Evolutionary conservation across 1,140 invertebrate genomes (phyloP).

Genomic region (Zelostemma sp.): DNA sequence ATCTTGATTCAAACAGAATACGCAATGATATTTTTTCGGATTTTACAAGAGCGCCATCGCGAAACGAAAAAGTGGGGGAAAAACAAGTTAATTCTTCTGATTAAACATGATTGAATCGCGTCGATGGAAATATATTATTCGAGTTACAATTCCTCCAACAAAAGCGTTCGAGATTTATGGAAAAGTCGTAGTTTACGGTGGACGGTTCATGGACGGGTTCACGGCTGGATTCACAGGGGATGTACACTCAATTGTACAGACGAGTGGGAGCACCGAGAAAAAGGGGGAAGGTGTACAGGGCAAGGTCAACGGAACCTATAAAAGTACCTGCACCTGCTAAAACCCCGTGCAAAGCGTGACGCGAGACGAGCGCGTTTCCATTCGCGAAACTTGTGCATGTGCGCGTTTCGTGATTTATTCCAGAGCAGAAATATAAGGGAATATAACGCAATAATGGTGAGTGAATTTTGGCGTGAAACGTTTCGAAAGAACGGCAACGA

Average conservation of each 20-base stretch:
- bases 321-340: conserved; percentile 40
- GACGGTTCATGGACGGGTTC: conserved; percentile 50
- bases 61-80: too few species aligned
- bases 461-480: too few species aligned
- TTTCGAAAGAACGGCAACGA: conserved; percentile 6
- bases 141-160: too few species aligned
- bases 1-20: neutral
- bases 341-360: conserved; percentile 38
- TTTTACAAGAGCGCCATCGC: too few species aligned
- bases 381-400: conserved; percentile 31
- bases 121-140: too few species aligned
- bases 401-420: too few species aligned
- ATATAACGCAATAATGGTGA: too few species aligned
- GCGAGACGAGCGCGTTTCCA: conserved; percentile 40
- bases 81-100: too few species aligned
- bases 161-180: too few species aligned
- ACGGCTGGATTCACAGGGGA: conserved; percentile 50
- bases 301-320: conserved; percentile 48
- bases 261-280: conserved; percentile 43
- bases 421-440: too few species aligned
- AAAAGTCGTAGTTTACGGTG: too few species aligned
- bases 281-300: conserved; percentile 44
- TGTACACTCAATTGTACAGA: conserved; percentile 41
- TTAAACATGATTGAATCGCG: too few species aligned
- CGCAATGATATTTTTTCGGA: neutral